Base-by-base conservation (phyloP, 2,888 invertebrate genomes). In the Hartigia nigra region DNA sequence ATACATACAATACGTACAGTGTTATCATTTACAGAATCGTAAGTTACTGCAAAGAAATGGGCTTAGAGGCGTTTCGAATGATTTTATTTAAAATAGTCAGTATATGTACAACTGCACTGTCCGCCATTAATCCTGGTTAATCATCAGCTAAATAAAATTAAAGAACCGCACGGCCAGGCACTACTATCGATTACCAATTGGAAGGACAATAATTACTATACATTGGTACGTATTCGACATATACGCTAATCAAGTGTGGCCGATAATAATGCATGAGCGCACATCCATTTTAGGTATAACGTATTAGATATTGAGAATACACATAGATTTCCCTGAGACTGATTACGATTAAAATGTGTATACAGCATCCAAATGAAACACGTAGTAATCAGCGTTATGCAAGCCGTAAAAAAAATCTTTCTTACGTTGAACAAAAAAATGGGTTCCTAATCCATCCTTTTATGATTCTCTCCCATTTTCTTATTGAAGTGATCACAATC, bases 281-380 rank as follows among this genome's bases (percentile, higher is more conserved):
- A 75, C 75, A 37, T 69, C 39, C 74, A 76, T 74, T 77, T 80
- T 76, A 78, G 79, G 78, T 86, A 81, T 79, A 84, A 83, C 82
- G 82, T 81, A 85, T 81, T 9, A 80, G 84, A 83, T 82, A 83
- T 87, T 85, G 86, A 87, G 86, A 88, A 89, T 90, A 90, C 87
- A 88, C 86, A 83, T 87, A 88, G 85, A 88, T 86, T 90, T 90
- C 90, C 90, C 90, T 90, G 90, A 90, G 90, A 90, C 89, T 90
- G 88, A 89, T 90, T 87, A 88, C 87, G 83, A 88, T 87, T 88
- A 83, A 88, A 89, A 82, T 69, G 31, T 75, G 75, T 75, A 75
- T 82, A 81, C 81, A 78, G 80, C 82, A 77, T 76, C 74, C 83
- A 85, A 85, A 79, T 77, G 82, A 87, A 87, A 32, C 75, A 82